A percentile compares a stretch with the other conserved stretches of the same genome.
Evolutionary conservation across 1,140 invertebrate genomes (phyloP).

Genomic region (Tetraneura akinire): DNA sequence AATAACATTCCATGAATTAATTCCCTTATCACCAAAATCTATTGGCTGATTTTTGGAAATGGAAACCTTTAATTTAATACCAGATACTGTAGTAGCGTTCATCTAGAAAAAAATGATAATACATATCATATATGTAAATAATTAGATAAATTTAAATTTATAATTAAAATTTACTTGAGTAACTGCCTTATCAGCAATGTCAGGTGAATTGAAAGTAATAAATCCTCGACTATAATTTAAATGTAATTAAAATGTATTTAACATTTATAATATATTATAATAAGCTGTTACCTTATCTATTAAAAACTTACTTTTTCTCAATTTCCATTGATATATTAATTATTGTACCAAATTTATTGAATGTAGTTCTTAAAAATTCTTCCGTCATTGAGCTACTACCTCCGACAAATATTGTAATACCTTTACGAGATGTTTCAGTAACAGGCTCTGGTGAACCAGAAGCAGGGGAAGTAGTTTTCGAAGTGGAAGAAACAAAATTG

Average conservation of each 20-base stretch:
- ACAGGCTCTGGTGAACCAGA: slow-evolving; percentile 60
- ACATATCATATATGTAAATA: not conserved
- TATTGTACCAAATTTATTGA: slow-evolving; percentile 77
- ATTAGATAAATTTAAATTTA: not conserved
- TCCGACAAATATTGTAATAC: slow-evolving; percentile 82
- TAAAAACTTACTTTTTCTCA: slow-evolving; percentile 75
- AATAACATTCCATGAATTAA: slow-evolving; percentile 35
- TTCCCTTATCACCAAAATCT: slow-evolving; percentile 60
- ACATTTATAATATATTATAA: not conserved
- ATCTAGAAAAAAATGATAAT: slow-evolving; percentile 61
- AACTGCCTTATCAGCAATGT: slow-evolving; percentile 83
- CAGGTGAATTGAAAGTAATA: slow-evolving; percentile 88
- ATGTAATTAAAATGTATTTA: not conserved
- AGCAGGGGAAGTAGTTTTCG: slow-evolving; percentile 63
- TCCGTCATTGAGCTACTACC: slow-evolving; percentile 77
- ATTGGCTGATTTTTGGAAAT: slow-evolving; percentile 79
- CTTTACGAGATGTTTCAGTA: slow-evolving; percentile 70
- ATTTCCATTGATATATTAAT: slow-evolving; percentile 87
- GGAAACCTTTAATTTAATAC: slow-evolving; percentile 78
- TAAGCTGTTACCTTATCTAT: not conserved
- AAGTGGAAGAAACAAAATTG: slow-evolving; percentile 81
- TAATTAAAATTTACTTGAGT: slow-evolving; percentile 66
- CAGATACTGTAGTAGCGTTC: slow-evolving; percentile 78
- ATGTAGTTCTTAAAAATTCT: slow-evolving; percentile 78
- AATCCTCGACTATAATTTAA: slow-evolving; percentile 75